Conservation (phyloP, 1,140 invertebrate species). For the Contarinia nasturtii region DNA sequence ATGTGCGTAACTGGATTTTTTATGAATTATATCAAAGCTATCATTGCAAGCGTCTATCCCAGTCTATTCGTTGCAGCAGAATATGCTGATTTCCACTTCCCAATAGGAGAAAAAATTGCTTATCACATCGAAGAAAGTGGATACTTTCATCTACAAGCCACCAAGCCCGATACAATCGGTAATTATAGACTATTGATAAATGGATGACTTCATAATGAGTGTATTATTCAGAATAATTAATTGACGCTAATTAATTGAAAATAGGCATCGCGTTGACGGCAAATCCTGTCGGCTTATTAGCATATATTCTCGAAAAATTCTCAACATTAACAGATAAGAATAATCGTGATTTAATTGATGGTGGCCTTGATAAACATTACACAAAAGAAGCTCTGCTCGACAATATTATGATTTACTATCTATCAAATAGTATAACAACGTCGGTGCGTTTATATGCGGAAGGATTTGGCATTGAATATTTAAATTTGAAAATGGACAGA, state of each 20-base stretch:
- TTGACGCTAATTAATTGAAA: too few species aligned
- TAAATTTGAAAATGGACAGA: constrained; percentile 28
- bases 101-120: constrained; percentile 27
- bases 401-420: constrained; percentile 79
- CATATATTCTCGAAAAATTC: constrained; percentile 76
- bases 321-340: constrained; percentile 48
- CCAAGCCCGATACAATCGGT: constrained; percentile 83
- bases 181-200: too few species aligned
- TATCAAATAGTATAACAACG: constrained; percentile 53
- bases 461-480: constrained; percentile 24
- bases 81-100: constrained; percentile 37
- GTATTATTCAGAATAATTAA: too few species aligned
- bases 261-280: constrained; percentile 37
- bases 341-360: constrained; percentile 37
- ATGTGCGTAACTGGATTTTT: constrained; percentile 32
- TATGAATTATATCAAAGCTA: constrained; percentile 11
- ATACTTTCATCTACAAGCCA: constrained; percentile 69
- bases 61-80: constrained; percentile 33
- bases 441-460: constrained; percentile 61
- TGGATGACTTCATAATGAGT: too few species aligned
- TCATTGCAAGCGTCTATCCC: constrained; percentile 26
- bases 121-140: constrained; percentile 46
- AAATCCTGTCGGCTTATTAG: constrained; percentile 55
- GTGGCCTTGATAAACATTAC: constrained; percentile 41
- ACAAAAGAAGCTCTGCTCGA: constrained; percentile 61